Evolutionary conservation across 2,113 vertebrate genomes (phyloP).

Genomic region (Taxidea taxus): DNA sequence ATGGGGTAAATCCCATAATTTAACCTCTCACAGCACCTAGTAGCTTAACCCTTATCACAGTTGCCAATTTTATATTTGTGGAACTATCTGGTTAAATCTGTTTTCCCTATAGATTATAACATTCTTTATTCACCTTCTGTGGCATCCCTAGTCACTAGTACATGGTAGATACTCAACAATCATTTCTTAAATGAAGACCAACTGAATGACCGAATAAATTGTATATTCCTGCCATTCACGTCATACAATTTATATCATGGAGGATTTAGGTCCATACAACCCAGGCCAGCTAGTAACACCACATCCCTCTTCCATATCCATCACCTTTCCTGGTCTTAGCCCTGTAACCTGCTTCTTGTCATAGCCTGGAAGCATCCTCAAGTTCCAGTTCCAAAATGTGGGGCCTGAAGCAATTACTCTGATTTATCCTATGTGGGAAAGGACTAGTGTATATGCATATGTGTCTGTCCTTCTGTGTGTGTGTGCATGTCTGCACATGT

Average conservation of each 20-base stretch:
- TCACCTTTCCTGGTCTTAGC: neutral
- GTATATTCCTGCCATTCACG: neutral
- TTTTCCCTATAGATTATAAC: neutral
- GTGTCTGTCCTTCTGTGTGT: no score
- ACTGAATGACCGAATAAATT: neutral
- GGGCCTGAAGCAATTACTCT: neutral
- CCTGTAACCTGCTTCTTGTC: neutral
- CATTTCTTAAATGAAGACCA: constrained; percentile 21
- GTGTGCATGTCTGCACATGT: no score
- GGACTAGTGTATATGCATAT: neutral
- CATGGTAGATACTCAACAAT: neutral
- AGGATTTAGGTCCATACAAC: neutral
- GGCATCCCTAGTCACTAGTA: neutral
- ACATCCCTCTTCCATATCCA: neutral
- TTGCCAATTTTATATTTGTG: neutral
- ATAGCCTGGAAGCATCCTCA: neutral
- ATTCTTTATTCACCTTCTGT: neutral
- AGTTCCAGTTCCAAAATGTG: neutral
- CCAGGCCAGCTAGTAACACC: neutral
- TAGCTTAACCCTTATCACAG: neutral
- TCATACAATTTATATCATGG: neutral
- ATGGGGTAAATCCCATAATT: neutral
- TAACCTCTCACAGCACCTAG: neutral
- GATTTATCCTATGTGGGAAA: neutral
- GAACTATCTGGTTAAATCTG: neutral